Evolutionary conservation across 2,113 vertebrate species (phyloP).

Genomic region (Excalfactoria chinensis): DNA sequence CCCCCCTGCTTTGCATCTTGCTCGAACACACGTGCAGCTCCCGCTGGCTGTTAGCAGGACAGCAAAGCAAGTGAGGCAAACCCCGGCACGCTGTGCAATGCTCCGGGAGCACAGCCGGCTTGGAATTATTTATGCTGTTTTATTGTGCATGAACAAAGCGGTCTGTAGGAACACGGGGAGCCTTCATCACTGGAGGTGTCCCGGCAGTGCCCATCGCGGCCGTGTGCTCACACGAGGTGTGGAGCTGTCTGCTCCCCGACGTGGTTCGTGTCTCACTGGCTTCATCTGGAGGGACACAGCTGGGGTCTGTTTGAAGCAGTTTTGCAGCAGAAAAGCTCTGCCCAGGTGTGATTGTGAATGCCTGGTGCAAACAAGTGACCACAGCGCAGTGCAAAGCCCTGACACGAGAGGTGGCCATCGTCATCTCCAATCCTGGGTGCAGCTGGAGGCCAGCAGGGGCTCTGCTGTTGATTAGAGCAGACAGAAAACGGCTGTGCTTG

Average conservation of each 20-base stretch:
- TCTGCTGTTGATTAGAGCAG: neutral
- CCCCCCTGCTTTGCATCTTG: neutral
- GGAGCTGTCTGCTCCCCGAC: neutral
- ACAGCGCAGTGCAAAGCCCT: neutral
- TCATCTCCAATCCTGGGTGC: neutral
- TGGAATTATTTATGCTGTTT: neutral
- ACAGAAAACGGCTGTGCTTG: neutral
- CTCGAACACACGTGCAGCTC: accelerated
- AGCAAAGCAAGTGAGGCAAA: neutral
- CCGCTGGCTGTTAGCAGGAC: neutral
- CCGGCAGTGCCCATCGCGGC: neutral
- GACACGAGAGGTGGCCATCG: neutral
- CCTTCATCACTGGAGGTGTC: neutral
- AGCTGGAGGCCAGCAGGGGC: neutral
- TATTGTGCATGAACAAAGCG: neutral
- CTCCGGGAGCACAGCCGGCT: neutral
- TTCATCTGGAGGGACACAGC: neutral
- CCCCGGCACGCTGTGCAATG: neutral
- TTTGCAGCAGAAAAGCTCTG: neutral
- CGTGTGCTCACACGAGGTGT: accelerated
- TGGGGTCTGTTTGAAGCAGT: accelerated
- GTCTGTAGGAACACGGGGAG: neutral
- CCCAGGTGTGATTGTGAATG: neutral
- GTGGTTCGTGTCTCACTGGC: neutral
- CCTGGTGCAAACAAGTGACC: neutral